A percentile compares a stretch with the other conserved stretches of the same genome.
Conservation (phyloP, 1,140 invertebrate genomes). For the Drosophila lacteicornis region DNA sequence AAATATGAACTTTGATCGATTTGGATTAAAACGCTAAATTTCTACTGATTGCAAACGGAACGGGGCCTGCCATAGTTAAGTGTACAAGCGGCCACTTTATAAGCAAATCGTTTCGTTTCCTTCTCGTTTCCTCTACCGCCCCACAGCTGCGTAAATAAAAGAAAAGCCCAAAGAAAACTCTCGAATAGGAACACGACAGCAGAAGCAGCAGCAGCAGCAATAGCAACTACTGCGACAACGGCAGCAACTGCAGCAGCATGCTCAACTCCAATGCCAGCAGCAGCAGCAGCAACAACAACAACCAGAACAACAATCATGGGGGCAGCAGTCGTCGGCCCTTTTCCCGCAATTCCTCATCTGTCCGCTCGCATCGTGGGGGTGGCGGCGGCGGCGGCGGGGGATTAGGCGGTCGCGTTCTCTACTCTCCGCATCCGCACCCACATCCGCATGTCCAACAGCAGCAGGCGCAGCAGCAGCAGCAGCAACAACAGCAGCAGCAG, state of each 20-base stretch:
- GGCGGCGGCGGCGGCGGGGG: constrained; percentile 28
- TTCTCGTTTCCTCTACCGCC: constrained; percentile 35
- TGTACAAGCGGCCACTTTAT: constrained; percentile 40
- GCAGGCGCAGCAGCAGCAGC: constrained; percentile 49
- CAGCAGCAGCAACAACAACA: constrained; percentile 30
- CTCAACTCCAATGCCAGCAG: constrained; percentile 72
- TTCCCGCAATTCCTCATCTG: constrained; percentile 73
- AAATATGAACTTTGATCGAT: constrained; percentile 19
- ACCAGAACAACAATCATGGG: constrained; percentile 58
- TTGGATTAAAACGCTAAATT: constrained; percentile 4
- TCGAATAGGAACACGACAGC: constrained; percentile 30
- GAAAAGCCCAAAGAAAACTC: constrained; percentile 19
- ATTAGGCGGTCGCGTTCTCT: constrained; percentile 55
- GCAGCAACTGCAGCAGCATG: constrained; percentile 58
- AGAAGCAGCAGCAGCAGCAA: constrained; percentile 9
- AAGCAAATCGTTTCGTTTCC: constrained; percentile 44
- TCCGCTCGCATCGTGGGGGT: constrained; percentile 66
- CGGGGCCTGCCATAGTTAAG: constrained; percentile 34
- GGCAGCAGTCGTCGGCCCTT: constrained; percentile 73
- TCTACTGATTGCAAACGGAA: constrained; percentile 33
- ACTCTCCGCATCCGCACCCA: constrained; percentile 66
- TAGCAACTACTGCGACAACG: constrained; percentile 5
- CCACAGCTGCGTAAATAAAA: constrained; percentile 44
- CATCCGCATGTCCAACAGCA: constrained; percentile 54
- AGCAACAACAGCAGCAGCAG: constrained; percentile 44